Percentiles rank a stretch among this genome's conserved stretches.
Conservation (phyloP, 2,797 vertebrate genomes). For the Silurus aristotelis region DNA sequence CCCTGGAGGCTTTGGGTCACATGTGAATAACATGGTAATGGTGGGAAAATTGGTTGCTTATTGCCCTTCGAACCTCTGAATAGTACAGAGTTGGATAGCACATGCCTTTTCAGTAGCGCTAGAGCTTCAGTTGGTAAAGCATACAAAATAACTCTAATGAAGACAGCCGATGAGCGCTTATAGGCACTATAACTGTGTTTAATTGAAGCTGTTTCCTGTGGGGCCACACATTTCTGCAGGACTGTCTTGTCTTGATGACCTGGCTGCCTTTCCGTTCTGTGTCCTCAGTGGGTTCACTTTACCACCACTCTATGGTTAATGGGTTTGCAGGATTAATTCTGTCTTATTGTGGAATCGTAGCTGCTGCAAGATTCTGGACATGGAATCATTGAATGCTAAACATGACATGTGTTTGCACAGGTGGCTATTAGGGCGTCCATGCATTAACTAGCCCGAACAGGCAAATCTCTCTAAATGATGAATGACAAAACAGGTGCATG, state of each 20-base stretch:
- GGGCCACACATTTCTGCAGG: slow-evolving; percentile 2
- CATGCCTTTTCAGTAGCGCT: neutral
- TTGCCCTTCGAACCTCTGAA: neutral
- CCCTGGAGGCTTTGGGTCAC: neutral
- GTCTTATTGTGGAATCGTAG: slow-evolving; percentile 56
- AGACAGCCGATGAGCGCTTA: slow-evolving; percentile 15
- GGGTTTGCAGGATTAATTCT: slow-evolving; percentile 51
- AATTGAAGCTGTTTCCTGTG: slow-evolving; percentile 42
- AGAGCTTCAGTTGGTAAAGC: slow-evolving; percentile 5
- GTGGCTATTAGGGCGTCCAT: slow-evolving; percentile 50
- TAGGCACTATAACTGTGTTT: slow-evolving; percentile 37
- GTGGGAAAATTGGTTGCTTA: neutral
- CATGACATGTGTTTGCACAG: slow-evolving; percentile 27
- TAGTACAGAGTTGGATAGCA: neutral
- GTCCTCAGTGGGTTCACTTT: slow-evolving; percentile 19
- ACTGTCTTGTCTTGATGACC: slow-evolving; percentile 46
- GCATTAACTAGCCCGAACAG: slow-evolving; percentile 39
- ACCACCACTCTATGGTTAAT: slow-evolving; percentile 40
- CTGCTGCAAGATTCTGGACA: slow-evolving; percentile 36
- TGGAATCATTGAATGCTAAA: slow-evolving; percentile 55
- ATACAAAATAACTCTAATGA: slow-evolving; percentile 24
- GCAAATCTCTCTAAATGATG: slow-evolving; percentile 49
- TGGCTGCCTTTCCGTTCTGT: slow-evolving; percentile 2
- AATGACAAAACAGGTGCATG: slow-evolving; percentile 49
- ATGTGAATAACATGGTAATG: slow-evolving; percentile 7